Evolutionary conservation across 53 echinoderm and acorn worm species (phyloP), one percentile per base, ranked within the genome.

Genomic region (Holothuria scabra): DNA sequence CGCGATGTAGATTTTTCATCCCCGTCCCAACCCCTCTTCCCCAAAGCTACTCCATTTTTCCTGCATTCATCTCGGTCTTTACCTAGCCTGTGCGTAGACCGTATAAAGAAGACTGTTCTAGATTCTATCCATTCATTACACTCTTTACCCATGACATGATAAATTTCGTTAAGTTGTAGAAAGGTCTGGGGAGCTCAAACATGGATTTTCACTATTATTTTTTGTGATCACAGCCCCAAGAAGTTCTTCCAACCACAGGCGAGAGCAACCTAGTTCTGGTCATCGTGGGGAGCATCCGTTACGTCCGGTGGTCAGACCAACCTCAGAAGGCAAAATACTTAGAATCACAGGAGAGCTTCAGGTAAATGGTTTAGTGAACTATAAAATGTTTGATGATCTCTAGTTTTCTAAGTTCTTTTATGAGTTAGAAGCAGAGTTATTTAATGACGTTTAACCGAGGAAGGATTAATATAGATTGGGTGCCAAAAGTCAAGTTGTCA

Each of bases 281-380:
- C 79, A 59, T n/a, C 52, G 79, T 1, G 31, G 34, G 12, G 79
- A 79, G 31, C 79, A 57, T 58, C 58, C 79, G 3, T 32, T 32
- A 0, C 52, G 79, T 5, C 58, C 59, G 79, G 79, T 79, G 33
- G 59, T 55, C 28, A 79, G 79, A 79, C 79, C 79, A 57, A 79
- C 59, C 12, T 72, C 72, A 5, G 79, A 79, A 14, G 31, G 32
- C 1, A 79, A 79, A 31, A 58, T 59, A 79, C 3, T 59, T 14
- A 24, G 79, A 57, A 79, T 79, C 79, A 79, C 79, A 16, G 79
- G 79, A 19, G 79, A 79, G 59, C 58, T 79, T 28, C 79, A 79
- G 79, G 79, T 79, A 59, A 18, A 0, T 6, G 28, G 11, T 16
- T 25, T 55, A 7, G 21, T 46, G 8, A 0, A 8, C 41, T 6